phyloP scores from a whole-genome alignment of 2,888 invertebrate genomes.

The Argyresthia albistria region DNA sequence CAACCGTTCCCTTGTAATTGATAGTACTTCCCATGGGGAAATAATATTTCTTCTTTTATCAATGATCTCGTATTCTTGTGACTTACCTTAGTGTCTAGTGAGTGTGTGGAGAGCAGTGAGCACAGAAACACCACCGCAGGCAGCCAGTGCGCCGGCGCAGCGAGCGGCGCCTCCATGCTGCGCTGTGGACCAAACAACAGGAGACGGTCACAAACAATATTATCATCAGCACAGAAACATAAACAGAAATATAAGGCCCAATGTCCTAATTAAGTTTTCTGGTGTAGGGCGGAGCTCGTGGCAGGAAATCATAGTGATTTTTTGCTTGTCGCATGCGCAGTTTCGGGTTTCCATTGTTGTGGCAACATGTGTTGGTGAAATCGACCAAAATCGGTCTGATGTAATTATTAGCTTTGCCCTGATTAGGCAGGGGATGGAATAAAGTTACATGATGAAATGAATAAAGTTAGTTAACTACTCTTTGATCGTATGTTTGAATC shows the following conservation, averaged over 20 bases:
- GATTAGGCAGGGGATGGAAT: slow-evolving; percentile 22
- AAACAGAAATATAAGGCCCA: slow-evolving; percentile 63
- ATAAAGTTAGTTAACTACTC: too few species aligned
- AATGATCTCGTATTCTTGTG: background rate
- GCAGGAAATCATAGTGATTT: slow-evolving; percentile 66
- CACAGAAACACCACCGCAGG: slow-evolving; percentile 50
- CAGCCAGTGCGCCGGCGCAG: slow-evolving; percentile 53
- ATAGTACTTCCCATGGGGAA: too few species aligned
- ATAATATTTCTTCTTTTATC: too few species aligned
- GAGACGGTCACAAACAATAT: background rate
- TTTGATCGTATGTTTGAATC: slow-evolving; percentile 14
- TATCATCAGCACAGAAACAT: slow-evolving; percentile 39
- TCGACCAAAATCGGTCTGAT: slow-evolving; percentile 50
- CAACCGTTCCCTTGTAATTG: too few species aligned
- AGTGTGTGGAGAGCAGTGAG: slow-evolving; percentile 50
- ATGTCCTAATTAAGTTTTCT: slow-evolving; percentile 63
- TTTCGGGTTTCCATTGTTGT: slow-evolving; percentile 50
- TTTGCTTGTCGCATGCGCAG: slow-evolving; percentile 34
- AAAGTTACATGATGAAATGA: too few species aligned
- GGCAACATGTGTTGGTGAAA: slow-evolving; percentile 48
- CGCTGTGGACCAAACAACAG: slow-evolving; percentile 23
- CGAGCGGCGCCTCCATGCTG: slow-evolving; percentile 47
- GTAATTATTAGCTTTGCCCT: slow-evolving; percentile 62
- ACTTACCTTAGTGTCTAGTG: slow-evolving; percentile 55
- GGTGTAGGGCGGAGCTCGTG: slow-evolving; percentile 39